A percentile compares a stretch with the other conserved stretches of the same genome.
Conservation (phyloP, 2,113 vertebrate genomes). For the Stercorarius parasiticus region DNA sequence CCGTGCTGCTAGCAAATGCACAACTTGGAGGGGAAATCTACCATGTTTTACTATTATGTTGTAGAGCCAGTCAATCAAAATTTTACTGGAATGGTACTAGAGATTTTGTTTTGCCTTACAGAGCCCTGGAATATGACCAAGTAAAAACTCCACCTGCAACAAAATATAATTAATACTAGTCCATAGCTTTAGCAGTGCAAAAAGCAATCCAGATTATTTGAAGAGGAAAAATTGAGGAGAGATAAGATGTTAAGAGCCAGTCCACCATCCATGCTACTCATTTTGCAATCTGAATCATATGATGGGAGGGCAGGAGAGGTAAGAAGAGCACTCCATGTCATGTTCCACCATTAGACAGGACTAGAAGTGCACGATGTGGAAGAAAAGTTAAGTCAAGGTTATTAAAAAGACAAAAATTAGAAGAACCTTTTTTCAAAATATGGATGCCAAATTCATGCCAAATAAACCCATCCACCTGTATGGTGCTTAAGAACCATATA, state of each 20-base stretch:
- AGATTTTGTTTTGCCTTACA: background rate
- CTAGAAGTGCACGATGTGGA: background rate
- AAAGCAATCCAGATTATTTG: background rate
- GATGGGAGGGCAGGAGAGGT: background rate
- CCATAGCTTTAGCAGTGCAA: background rate
- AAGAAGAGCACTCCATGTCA: background rate
- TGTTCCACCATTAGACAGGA: background rate
- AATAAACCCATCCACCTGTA: background rate
- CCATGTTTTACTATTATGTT: background rate
- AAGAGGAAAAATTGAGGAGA: background rate
- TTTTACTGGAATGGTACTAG: conserved; percentile 11
- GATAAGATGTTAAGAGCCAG: background rate
- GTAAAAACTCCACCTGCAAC: background rate
- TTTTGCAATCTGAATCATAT: background rate
- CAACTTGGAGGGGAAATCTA: conserved; percentile 31
- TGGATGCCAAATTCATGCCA: background rate
- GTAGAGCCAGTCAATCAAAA: conserved; percentile 30
- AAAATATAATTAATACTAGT: background rate
- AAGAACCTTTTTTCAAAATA: background rate
- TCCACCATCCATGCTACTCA: background rate
- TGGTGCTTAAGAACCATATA: background rate
- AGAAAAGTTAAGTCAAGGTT: background rate
- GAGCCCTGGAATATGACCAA: background rate
- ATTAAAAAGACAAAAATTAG: background rate
- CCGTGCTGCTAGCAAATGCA: conserved; percentile 17